Evolutionary conservation across 1,140 invertebrate genomes (phyloP), one percentile per base, ranked within the genome.

Genomic region (Euwallacea similis): DNA sequence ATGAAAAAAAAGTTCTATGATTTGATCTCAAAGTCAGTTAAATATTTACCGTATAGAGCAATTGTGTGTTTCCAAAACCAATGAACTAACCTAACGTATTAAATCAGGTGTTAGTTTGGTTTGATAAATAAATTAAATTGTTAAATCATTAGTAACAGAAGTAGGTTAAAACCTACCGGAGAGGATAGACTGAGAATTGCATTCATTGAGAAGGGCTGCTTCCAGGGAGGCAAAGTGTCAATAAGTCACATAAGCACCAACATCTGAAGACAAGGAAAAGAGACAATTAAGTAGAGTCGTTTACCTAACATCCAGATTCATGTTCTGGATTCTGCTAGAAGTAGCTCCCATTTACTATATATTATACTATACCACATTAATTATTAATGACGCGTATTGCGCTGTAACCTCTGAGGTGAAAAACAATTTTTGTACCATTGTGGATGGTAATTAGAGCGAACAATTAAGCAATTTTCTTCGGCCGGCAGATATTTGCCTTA

Each of bases 361-460:
- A 33, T 33, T 33, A 33, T 50, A 10, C 13, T 50, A 7, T 50
- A 50, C 13, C 46, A 50, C 46, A 6, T 50, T 50, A 13, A 13
- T 6, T 6, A 50, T 13, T 50, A 11, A 50, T 50, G 13, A 3
- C 46, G 6, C 9, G 9, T 50, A 50, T 50, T 50, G 13, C 46
- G 46, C n/a, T 43, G n/a, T 16, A 62, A 62, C 42, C 41, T 46
- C 21, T 33, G 21, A 33, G 21, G 21, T 33, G 21, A 33, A 33
- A 33, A 33, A 33, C 21, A 33, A 33, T 33, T 33, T 33, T 33
- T 33, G 21, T 33, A 33, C 21, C 46, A 53, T 64, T 64, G 46
- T 64, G 11, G 53, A 64, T 53, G 8, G n/a, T 64, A 64, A 64
- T 64, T 64, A 64, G 62, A 64, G 62, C 62, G 15, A 33, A 53